Evolutionary conservation across 2,113 vertebrate species (phyloP), one percentile per base, ranked within the genome.

Genomic region (Zosterops borbonicus): DNA sequence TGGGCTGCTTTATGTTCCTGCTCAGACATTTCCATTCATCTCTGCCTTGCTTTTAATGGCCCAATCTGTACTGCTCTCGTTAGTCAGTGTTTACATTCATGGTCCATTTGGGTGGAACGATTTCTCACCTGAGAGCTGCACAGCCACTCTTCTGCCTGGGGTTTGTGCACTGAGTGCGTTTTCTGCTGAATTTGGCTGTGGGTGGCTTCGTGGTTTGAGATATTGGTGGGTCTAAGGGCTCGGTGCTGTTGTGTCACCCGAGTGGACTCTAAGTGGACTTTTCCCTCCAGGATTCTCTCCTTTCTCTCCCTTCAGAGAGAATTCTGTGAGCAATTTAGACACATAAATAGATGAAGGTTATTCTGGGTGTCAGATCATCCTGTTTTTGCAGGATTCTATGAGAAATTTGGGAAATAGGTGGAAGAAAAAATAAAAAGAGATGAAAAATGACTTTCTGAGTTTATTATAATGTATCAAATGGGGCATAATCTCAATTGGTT

Each of bases 111-210:
- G 95, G 92, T 87, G 88, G 80, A 94, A 95, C 77, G 94, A 71
- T 96, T 96, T 95, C 95, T 97, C 89, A 94, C 94, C 96, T 97
- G 97, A 97, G 96, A 87, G 69, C 90, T 55, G 28, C 85, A 46
- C 56, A 74, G 79, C 73, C 80, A 16, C 81, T 56, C 85, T 77
- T 60, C 69, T 16, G 33, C 50, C 46, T 8, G 78, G 68, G 27
- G 3, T 88, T 65, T 83, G 60, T 63, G 82, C 52, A 2, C 60
- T 11, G 59, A 27, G 59, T 41, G 42, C 13, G 4, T 71, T 87
- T 53, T 3, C 28, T 41, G 78, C 71, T 74, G 33, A 9, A 12
- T 83, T 49, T 47, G 76, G 14, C 71, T 27, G 1, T 67, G 85
- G 90, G 85, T 78, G 90, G 79, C 64, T 44, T 77, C 19, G 27